phyloP scores from a whole-genome alignment of 2,113 vertebrate genomes.

The Syrrhaptes paradoxus region DNA sequence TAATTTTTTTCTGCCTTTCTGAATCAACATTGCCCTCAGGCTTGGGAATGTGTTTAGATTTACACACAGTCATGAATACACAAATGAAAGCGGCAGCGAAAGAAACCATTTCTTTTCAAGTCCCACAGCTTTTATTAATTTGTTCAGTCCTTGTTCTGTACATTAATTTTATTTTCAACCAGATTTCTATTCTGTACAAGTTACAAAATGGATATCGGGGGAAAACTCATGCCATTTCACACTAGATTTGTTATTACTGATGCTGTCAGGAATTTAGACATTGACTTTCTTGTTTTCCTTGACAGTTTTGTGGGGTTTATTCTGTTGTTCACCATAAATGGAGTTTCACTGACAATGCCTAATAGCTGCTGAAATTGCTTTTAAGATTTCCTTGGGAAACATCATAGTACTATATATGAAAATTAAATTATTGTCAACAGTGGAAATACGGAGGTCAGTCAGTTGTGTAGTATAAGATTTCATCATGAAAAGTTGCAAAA shows the following conservation, averaged over 20 bases:
- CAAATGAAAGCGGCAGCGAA: not conserved
- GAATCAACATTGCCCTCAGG: not conserved
- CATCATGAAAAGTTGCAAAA: not conserved
- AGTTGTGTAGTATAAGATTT: not conserved
- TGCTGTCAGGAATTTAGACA: conserved; percentile 6
- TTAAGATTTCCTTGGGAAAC: conserved; percentile 2
- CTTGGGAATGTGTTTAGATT: conserved; percentile 13
- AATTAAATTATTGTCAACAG: not conserved
- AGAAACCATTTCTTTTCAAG: conserved; percentile 5
- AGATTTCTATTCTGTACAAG: conserved; percentile 27
- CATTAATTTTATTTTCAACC: conserved; percentile 31
- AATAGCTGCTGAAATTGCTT: conserved; percentile 14
- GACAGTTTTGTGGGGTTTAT: conserved; percentile 52
- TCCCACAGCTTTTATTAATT: conserved; percentile 54
- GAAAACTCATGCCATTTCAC: conserved; percentile 46
- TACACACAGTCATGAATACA: not conserved
- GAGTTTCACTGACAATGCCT: conserved; percentile 11
- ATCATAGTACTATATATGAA: not conserved
- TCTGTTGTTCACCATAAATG: conserved; percentile 38
- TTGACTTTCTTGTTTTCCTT: conserved; percentile 38
- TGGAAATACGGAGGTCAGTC: not conserved
- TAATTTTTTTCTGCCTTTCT: conserved; percentile 27
- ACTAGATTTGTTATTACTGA: conserved; percentile 40
- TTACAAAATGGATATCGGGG: conserved; percentile 7
- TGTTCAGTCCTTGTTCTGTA: conserved; percentile 32